phyloP scores from a whole-genome alignment of 2,113 vertebrate genomes.

The Eira barbara region DNA sequence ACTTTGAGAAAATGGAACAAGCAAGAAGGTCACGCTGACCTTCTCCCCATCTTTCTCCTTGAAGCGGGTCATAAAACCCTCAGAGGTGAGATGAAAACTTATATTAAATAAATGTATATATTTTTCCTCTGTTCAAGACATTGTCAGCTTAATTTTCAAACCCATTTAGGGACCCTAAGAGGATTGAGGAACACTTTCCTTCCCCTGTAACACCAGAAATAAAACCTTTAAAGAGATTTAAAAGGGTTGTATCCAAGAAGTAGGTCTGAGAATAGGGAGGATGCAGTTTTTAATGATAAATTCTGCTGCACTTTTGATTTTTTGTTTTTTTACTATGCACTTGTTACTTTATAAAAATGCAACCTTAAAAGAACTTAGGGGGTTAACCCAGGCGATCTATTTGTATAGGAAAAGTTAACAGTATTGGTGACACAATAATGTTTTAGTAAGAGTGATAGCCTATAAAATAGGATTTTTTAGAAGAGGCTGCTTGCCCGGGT shows the following conservation, averaged over 20 bases:
- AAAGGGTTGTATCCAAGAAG: not conserved
- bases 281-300: not conserved
- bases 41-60: not conserved
- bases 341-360: not conserved
- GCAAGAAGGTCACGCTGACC: not conserved
- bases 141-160: not conserved
- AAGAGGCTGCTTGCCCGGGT: not conserved
- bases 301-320: not conserved
- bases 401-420: not conserved
- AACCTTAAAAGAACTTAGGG: not conserved
- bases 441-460: not conserved
- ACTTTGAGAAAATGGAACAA: not conserved
- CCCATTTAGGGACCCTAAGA: not conserved
- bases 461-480: not conserved
- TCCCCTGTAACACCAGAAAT: not conserved
- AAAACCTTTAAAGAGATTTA: not conserved
- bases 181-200: not conserved
- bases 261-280: not conserved
- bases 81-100: not conserved
- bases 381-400: not conserved
- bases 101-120: not conserved
- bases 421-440: not conserved
- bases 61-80: not conserved
- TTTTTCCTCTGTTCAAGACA: not conserved
- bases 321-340: not conserved